Base-by-base conservation (phyloP, 23 tunicate species). In the Styela plicata region DNA sequence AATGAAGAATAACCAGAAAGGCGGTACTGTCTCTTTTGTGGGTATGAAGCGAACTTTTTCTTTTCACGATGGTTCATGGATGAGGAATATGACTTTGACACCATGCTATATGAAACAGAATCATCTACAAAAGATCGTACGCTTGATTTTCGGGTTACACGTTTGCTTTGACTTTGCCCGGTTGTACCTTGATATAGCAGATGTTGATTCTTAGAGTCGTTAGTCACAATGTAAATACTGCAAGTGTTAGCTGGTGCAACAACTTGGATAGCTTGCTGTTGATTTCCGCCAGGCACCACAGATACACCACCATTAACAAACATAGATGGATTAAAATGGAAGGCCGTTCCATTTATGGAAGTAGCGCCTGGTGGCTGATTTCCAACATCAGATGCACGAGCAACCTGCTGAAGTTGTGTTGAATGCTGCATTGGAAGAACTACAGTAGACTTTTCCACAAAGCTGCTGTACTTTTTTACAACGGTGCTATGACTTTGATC, bases 1-100 rank as follows among this genome's bases (percentile, higher is more conserved):
- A 44, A 44, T 44, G 57, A 44, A 29, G 77, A 71, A 71, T 71
- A 71, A 5, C 77, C 77, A 2, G 77, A 71, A 3, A 71, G 37
- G 16, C 34, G 32, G 36, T 30, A 71, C 7, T 71, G 77, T 2
- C 77, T 34, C 5, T 34, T 33, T 7, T 28, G 32, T 19, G 36
- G 77, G 5, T 32, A 34, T 2, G 57, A 44, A 5, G 57, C 7
- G 13, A 44, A 44, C 57, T 44, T 44, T 13, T 44, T 44, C n/a
- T n/a, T n/a, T n/a, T n/a, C n/a, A n/a, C n/a, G n/a, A n/a, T n/a
- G n/a, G n/a, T n/a, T n/a, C n/a, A n/a, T n/a, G 7, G 57, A 5
- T 7, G 57, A 44, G 57, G 57, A 44, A 44, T 44, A 44, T 44
- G 57, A 5, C 13, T 13, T 44, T 44, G 57, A 44, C 13, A 44